Base-by-base conservation (phyloP, 2,113 vertebrate genomes). In the Lucifuga dentata region DNA sequence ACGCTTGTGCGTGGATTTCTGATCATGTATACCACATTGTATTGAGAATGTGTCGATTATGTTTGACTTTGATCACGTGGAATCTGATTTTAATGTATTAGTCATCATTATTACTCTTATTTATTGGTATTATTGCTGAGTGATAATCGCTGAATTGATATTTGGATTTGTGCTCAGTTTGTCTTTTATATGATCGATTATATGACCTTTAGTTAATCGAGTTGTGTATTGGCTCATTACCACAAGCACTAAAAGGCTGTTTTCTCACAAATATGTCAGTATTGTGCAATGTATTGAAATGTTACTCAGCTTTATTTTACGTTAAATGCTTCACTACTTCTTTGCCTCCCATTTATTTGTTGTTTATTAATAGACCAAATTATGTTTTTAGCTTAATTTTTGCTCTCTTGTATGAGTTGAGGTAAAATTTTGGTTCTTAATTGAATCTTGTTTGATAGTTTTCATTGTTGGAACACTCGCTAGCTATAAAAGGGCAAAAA, bases 261-360 rank as follows among this genome's bases (percentile, higher is more conserved):
- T n/a, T n/a, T n/a, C 19, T 71, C 63, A 60, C 52, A 41, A 51
- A 67, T 65, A 36, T 17, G 59, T 88, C 89, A 91, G 89, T 91
- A 88, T 83, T 63, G 88, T 90, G 82, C 85, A 89, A 88, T 90
- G 78, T 66, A 65, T 76, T 78, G 70, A 89, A 89, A 90, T 85
- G 84, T 90, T 89, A 84, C 79, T 85, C 73, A 59, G 83, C 79
- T 88, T 90, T 89, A 73, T 80, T 78, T 70, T 53, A 17, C 50
- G 17, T 50, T n/a, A 43, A 32, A 40, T 24, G 45, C 11, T 52
- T 41, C 20, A 11, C 52, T 35, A n/a, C 35, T 8, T 44, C 2
- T 41, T 46, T 59, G 17, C 7, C 26, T 8, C 1, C 1, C n/a
- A 23, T 21, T 38, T 11, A 8, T 40, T 19, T 48, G 9, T 8